Evolutionary conservation across 2,888 invertebrate genomes (phyloP).

Genomic region (Lasioglossum marginatum): DNA sequence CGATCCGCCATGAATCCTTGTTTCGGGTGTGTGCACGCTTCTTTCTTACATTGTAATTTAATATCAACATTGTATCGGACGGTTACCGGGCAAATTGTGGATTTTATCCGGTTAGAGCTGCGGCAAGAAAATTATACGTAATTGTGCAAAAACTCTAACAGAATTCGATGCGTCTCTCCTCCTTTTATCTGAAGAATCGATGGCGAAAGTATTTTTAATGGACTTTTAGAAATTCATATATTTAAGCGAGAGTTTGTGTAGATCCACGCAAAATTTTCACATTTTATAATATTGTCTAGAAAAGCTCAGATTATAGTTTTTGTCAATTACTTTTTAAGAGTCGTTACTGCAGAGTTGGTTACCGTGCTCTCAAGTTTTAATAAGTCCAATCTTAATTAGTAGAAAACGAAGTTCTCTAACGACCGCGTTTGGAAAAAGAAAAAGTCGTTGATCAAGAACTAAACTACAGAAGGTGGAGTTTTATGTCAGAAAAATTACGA

Average conservation of each 20-base stretch:
- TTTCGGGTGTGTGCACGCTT: background rate
- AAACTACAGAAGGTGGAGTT: background rate
- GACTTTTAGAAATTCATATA: too few species aligned
- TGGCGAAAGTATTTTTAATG: background rate
- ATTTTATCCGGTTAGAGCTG: background rate
- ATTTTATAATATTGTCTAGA: background rate
- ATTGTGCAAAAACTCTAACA: background rate
- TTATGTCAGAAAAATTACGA: background rate
- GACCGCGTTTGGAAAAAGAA: background rate
- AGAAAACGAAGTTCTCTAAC: background rate
- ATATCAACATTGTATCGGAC: slow-evolving; percentile 5
- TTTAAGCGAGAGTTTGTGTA: background rate
- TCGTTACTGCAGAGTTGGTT: background rate
- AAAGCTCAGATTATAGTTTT: too few species aligned
- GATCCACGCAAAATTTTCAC: background rate
- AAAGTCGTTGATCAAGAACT: background rate
- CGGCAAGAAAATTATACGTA: background rate
- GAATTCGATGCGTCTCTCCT: background rate
- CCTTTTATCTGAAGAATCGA: background rate
- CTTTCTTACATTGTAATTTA: background rate
- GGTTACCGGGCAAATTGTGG: background rate
- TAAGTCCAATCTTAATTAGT: slow-evolving; percentile 8
- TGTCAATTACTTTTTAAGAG: background rate
- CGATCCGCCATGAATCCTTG: slow-evolving; percentile 29
- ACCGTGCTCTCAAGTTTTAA: background rate